Evolutionary conservation across 2,797 vertebrate species (phyloP), one percentile per base, ranked within the genome.

Genomic region (Hylomyscus alleni): DNA sequence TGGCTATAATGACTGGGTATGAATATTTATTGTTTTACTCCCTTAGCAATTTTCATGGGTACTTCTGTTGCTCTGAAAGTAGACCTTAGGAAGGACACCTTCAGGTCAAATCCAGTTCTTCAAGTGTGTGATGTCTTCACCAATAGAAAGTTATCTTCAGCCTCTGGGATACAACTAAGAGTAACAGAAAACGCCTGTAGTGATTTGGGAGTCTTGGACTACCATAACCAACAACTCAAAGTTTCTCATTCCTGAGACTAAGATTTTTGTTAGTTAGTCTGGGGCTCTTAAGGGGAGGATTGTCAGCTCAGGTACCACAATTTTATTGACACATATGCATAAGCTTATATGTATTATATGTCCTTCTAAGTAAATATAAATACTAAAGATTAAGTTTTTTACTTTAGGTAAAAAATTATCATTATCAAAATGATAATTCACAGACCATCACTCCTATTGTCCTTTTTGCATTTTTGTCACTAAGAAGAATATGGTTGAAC

Each of bases 161-260:
- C 11, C 19, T 56, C 34, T 24, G 19, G n/a, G 20, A n/a, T 2
- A 22, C 4, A 34, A 54, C 19, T 12, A 56, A 81, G 34, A 34
- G 34, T 2, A 56, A 13, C 34, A 81, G 34, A 11, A 14, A 13
- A 6, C 22, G 6, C 34, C 5, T 37, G 6, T 13, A 14, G 11
- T 56, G 6, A 56, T 4, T 22, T 56, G 20, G 34, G 34, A 56
- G 0, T 24, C 10, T 13, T 37, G 29, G 31, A n/a, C 50, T 20
- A 12, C 14, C 17, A 17, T 20, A 10, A 7, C 0, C 34, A n/a
- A 56, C 2, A 56, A 37, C 20, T n/a, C 11, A 6, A 56, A 6
- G 52, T 14, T 81, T 24, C 20, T 81, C 50, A 81, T 1, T 13
- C 11, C 34, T 22, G 20, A 11, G 31, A 54, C 50, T 37, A 19